Evolutionary conservation across 30 jellyfish, hydroid and myxozoan genomes (phyloP).

Genomic region (Aurelia sp.): DNA sequence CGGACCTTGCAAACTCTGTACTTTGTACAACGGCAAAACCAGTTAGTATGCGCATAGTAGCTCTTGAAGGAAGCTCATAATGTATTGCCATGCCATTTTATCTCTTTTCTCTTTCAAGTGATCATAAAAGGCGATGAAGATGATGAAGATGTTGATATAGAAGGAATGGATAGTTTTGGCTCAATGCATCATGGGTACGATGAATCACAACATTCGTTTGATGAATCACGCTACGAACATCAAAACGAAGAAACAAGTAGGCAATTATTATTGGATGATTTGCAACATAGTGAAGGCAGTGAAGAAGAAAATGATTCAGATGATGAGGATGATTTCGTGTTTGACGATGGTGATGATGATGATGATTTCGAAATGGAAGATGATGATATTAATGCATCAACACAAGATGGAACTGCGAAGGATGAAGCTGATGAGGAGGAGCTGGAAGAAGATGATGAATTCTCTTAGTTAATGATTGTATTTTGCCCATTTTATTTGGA

Average conservation of each 20-base stretch:
- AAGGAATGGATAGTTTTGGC: slow-evolving; percentile 75
- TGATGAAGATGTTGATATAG: slow-evolving; percentile 70
- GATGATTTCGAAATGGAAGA: slow-evolving; percentile 83
- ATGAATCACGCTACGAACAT: slow-evolving; percentile 33
- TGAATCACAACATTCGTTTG: slow-evolving; percentile 29
- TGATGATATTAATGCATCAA: slow-evolving; percentile 33
- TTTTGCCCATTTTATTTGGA: too few species aligned
- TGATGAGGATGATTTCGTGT: slow-evolving; percentile 78
- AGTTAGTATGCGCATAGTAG: too few species aligned
- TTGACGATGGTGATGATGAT: slow-evolving; percentile 92
- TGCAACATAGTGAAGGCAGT: slow-evolving; percentile 71
- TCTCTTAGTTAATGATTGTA: not conserved
- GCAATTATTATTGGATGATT: slow-evolving; percentile 57
- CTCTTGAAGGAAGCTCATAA: too few species aligned
- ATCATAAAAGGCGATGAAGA: slow-evolving; percentile 68
- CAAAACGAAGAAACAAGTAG: slow-evolving; percentile 50
- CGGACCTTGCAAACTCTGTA: too few species aligned
- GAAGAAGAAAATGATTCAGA: slow-evolving; percentile 75
- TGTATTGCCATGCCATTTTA: too few species aligned
- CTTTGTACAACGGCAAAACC: too few species aligned
- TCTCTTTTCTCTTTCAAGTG: not conserved
- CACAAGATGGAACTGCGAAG: slow-evolving; percentile 76
- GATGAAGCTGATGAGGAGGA: slow-evolving; percentile 92
- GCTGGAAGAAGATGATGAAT: slow-evolving; percentile 58
- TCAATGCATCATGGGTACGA: slow-evolving; percentile 35